Evolutionary conservation across 2,113 vertebrate species (phyloP).

Genomic region (Thalassoma bifasciatum): DNA sequence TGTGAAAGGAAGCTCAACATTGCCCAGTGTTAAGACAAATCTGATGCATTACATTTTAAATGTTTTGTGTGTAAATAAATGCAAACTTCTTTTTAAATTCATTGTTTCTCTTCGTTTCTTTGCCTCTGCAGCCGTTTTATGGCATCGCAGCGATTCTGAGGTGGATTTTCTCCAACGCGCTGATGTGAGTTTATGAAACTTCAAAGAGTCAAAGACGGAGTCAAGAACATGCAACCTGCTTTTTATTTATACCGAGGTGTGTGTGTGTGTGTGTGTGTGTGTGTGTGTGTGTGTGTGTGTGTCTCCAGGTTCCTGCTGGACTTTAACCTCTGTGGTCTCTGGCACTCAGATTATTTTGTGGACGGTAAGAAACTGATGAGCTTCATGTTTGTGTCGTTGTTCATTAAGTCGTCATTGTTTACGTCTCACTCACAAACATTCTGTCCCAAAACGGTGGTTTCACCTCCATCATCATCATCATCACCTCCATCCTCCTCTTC

Average conservation of each 20-base stretch:
- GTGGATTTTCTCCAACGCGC: slow-evolving; percentile 90
- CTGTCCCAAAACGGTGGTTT: too few species aligned
- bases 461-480: too few species aligned
- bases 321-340: slow-evolving; percentile 89
- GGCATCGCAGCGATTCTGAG: slow-evolving; percentile 81
- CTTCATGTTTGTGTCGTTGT: background rate
- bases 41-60: too few species aligned
- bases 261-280: too few species aligned
- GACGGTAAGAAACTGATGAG: slow-evolving; percentile 92
- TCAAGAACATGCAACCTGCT: too few species aligned
- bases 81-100: too few species aligned
- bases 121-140: slow-evolving; percentile 86
- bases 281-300: too few species aligned
- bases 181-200: slow-evolving; percentile 86
- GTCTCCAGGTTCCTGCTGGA: slow-evolving; percentile 90
- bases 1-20: too few species aligned
- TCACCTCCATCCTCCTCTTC: slow-evolving; percentile 9
- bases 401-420: slow-evolving; percentile 1
- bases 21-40: too few species aligned
- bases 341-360: slow-evolving; percentile 86
- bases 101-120: rapidly evolving
- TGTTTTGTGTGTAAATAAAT: too few species aligned
- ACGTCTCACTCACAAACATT: slow-evolving; percentile 36
- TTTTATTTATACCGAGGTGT: background rate
- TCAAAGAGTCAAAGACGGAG: too few species aligned